A percentile compares a stretch with the other conserved stretches of the same genome.
phyloP scores from a whole-genome alignment of 2,797 vertebrate genomes.

The Sebastes taczanowskii region DNA sequence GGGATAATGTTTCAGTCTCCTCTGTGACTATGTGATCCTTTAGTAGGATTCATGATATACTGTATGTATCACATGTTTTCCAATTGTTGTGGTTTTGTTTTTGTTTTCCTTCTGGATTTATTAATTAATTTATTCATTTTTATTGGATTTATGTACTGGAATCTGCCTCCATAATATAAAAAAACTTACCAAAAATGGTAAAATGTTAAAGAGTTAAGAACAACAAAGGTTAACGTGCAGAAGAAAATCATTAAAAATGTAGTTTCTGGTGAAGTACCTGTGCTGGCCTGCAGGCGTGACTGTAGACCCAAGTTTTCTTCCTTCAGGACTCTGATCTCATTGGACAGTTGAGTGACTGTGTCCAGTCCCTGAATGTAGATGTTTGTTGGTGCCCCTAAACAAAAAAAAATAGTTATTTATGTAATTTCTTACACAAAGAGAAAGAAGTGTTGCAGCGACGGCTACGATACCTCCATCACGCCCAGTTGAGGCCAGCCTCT shows the following conservation, averaged over 20 bases:
- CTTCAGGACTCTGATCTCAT: constrained; percentile 87
- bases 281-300: constrained; percentile 84
- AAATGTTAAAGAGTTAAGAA: background rate
- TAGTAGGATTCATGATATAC: no score
- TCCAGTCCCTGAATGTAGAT: constrained; percentile 86
- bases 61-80: no score
- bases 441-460: background rate
- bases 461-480: constrained; percentile 78
- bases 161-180: no score
- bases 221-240: background rate
- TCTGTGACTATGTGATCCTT: no score
- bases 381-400: constrained; percentile 83
- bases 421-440: background rate
- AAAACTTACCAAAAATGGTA: no score
- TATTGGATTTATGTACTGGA: no score
- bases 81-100: no score
- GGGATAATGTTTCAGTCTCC: no score
- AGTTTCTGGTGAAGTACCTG: constrained; percentile 75
- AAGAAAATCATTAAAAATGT: background rate
- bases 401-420: background rate
- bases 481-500: constrained; percentile 77
- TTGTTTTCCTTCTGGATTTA: no score
- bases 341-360: constrained; percentile 84
- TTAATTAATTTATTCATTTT: rapidly evolving
- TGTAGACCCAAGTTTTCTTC: constrained; percentile 88